These are phyloP conservation scores for Catharus fuscescens DNA, from an alignment of 2,113 vertebrate species.

Conservation along the genomic window DNA sequence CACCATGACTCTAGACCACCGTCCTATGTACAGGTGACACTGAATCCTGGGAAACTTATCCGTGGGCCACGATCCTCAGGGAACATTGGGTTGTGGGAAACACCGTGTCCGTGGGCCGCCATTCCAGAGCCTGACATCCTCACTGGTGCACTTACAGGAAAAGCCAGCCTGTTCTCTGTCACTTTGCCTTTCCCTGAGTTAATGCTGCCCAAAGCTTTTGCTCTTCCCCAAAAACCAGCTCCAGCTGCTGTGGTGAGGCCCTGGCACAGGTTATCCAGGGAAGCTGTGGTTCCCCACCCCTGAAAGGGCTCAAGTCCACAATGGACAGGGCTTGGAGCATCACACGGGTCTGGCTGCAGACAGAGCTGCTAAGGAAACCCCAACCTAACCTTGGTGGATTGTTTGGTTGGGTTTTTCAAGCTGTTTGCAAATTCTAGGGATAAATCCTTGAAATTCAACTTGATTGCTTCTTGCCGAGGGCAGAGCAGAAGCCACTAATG, in stretches of 20 bases:
- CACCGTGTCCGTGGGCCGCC: fast-evolving
- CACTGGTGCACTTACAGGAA: background rate
- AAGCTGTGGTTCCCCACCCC: background rate
- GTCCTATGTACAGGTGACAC: too few relatives aligned
- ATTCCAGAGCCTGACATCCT: background rate
- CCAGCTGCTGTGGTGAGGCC: background rate
- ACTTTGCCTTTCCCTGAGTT: background rate
- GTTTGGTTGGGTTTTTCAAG: background rate
- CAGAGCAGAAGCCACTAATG: background rate
- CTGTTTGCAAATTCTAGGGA: background rate
- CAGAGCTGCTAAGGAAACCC: background rate
- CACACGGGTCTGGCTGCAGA: background rate
- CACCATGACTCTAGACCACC: too few relatives aligned
- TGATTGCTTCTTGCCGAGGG: background rate
- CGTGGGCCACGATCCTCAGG: background rate
- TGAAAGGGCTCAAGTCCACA: background rate
- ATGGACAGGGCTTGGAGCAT: background rate
- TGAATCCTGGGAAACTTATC: background rate
- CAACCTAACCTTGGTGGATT: too few relatives aligned
- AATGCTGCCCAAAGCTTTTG: background rate
- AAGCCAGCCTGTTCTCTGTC: background rate
- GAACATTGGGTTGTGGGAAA: fast-evolving
- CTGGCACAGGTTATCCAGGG: background rate
- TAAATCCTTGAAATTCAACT: background rate
- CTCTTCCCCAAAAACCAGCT: background rate